Base-by-base conservation (phyloP, 1,140 invertebrate genomes). In the Glossosoma conforme region DNA sequence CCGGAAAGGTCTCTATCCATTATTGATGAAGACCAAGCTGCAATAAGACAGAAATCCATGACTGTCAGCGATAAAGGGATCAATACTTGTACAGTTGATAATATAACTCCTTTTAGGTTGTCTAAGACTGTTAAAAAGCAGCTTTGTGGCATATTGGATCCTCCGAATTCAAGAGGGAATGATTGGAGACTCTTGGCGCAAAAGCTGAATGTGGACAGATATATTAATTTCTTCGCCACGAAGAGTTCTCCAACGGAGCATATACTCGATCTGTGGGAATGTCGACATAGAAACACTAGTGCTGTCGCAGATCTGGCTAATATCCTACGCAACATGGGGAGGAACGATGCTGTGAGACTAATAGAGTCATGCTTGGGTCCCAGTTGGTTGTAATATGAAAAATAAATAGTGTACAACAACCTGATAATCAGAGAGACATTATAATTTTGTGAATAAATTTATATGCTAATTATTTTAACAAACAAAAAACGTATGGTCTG, bases 161-260 rank as follows among this genome's bases (percentile, higher is more conserved):
- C 91, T 13, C 92, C 93, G 1, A 92, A 91, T 61, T 79, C 85
- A 0, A 79, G 90, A 51, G 92, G 93, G 24, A 95, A 93, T 66
- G 93, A 97, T 66, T 98, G 93, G 94, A 80, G 93, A 58, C 86
- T 94, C 78, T 73, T 97, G 38, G 93, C 93, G 33, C 84, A 91
- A 63, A 84, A 86, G 63, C 77, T 97, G 9, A 84, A 86, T 63
- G 90, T 95, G 30, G 92, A 97, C 78, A 86, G 92, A 65, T 96
- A 97, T 68, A 93, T 94, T 43, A 94, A 94, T 65, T 97, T 91
- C 77, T 96, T 97, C 67, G 93, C 93, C 28, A 94, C 91, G 30
- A 96, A 97, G 73, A 81, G 85, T 49, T 96, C 92, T 60, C 94
- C 94, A n/a, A 97, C 93, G 19, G 93, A 97, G 62, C 88, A 92